These are phyloP conservation scores for Fragum whitleyi DNA, from an alignment of 2,888 invertebrate genomes.

Conservation along the genomic window DNA sequence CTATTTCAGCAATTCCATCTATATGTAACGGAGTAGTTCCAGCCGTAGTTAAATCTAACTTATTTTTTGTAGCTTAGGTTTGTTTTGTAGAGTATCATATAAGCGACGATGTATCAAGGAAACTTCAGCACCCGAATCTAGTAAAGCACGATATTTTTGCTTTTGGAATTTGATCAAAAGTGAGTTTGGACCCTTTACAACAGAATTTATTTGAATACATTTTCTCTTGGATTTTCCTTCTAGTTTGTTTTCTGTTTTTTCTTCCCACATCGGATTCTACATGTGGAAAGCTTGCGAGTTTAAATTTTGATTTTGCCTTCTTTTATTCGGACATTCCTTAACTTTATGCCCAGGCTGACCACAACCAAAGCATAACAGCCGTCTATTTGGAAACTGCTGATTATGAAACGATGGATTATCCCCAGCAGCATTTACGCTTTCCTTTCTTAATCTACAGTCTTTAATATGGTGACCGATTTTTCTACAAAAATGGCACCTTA, in stretches of 20 bases:
- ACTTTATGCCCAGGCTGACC: too few relatives aligned
- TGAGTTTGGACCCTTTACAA: constrained; percentile 24
- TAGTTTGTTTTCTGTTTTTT: background rate
- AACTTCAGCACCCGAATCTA: constrained; percentile 45
- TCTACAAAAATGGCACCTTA: too few relatives aligned
- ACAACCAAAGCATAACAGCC: too few relatives aligned
- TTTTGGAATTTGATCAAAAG: constrained; percentile 20
- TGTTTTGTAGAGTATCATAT: constrained; percentile 71
- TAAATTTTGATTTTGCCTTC: background rate
- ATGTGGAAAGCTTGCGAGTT: background rate
- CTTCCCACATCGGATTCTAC: constrained; percentile 19
- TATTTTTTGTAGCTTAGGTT: constrained; percentile 28
- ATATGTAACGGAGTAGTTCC: constrained; percentile 7
- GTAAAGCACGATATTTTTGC: constrained; percentile 37
- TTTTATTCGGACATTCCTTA: too few relatives aligned
- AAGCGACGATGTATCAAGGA: constrained; percentile 48
- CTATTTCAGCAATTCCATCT: constrained; percentile 19
- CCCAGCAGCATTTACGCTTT: too few relatives aligned
- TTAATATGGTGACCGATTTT: too few relatives aligned
- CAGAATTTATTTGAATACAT: background rate
- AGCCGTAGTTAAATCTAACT: constrained; percentile 1
- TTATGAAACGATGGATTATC: too few relatives aligned
- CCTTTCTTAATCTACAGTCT: too few relatives aligned
- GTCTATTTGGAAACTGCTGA: background rate
- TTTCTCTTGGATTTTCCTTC: too few relatives aligned